Evolutionary conservation across 2,797 vertebrate genomes (phyloP).

Genomic region (Xiphophorus birchmanni): DNA sequence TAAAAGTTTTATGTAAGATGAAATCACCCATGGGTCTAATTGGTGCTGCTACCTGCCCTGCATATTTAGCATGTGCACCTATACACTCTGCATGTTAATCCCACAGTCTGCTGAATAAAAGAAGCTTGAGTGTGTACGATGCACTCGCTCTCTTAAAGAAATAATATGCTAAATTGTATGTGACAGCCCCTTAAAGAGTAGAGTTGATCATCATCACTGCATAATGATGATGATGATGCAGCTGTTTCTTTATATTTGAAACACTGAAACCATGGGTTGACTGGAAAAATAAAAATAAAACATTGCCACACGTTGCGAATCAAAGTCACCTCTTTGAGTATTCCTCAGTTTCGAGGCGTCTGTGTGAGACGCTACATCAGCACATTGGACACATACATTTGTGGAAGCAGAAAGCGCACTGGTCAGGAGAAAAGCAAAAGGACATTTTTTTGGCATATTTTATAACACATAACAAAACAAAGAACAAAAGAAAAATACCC

Average conservation of each 20-base stretch:
- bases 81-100: neutral
- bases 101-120: neutral
- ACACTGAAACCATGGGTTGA: neutral
- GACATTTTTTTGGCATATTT: neutral
- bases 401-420: neutral
- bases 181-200: neutral
- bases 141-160: neutral
- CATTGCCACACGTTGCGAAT: neutral
- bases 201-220: neutral
- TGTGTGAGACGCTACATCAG: neutral
- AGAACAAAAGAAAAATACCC: neutral
- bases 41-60: neutral
- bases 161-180: neutral
- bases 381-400: neutral
- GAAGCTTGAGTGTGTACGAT: neutral
- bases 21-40: neutral
- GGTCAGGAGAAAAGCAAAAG: neutral
- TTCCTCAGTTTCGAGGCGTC: neutral
- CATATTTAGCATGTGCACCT: neutral
- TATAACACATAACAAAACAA: no score
- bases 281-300: neutral
- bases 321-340: neutral
- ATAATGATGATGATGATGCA: neutral
- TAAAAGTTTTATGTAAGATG: neutral
- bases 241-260: neutral